These are phyloP conservation scores for Phyllotreta cruciferae DNA, from an alignment of 2,888 invertebrate genomes.

Conservation along the genomic window DNA sequence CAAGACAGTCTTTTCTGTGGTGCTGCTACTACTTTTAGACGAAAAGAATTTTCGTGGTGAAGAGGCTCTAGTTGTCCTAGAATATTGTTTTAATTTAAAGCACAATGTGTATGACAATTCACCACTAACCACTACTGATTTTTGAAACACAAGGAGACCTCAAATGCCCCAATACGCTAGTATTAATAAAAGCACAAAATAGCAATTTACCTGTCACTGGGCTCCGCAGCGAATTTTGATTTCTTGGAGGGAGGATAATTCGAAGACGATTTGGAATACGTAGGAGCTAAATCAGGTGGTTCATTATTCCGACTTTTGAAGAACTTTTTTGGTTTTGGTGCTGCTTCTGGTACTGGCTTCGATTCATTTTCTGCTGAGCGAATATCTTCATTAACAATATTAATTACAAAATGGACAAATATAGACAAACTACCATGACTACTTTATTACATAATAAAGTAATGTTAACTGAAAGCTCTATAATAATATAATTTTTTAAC, in stretches of 20 bases:
- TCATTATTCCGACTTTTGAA: constrained; percentile 85
- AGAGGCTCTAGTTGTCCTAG: constrained; percentile 36
- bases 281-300: constrained; percentile 60
- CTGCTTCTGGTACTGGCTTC: constrained; percentile 52
- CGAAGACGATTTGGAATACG: constrained; percentile 42
- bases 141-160: too few species aligned
- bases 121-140: neutral
- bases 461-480: too few species aligned
- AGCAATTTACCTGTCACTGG: constrained; percentile 32
- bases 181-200: constrained; percentile 15
- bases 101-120: neutral
- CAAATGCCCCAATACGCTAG: too few species aligned
- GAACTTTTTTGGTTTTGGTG: constrained; percentile 83
- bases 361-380: constrained; percentile 41
- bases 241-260: constrained; percentile 47
- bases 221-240: constrained; percentile 39
- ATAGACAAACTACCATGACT: too few species aligned
- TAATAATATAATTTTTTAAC: too few species aligned
- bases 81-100: constrained; percentile 4
- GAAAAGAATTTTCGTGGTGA: constrained; percentile 56
- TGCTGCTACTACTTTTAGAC: constrained; percentile 51
- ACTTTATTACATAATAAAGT: too few species aligned
- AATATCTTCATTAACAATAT: constrained; percentile 27
- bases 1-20: constrained; percentile 54
- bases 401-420: too few species aligned